These are phyloP conservation scores for Ophion ellenae DNA, from an alignment of 2,888 invertebrate genomes.

Conservation along the genomic window DNA sequence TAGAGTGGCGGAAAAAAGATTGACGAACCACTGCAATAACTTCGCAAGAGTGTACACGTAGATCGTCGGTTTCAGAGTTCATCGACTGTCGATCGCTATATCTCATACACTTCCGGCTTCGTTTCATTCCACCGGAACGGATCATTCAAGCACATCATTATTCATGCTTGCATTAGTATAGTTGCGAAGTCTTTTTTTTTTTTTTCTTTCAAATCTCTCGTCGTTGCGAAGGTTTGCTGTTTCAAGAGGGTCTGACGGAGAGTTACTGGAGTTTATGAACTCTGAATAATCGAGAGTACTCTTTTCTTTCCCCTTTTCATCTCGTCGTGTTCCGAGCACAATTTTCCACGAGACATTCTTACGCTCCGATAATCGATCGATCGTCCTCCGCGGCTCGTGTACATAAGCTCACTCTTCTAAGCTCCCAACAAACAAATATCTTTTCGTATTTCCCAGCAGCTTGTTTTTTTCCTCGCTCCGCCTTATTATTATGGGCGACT, in stretches of 20 bases:
- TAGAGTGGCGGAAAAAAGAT: constrained; percentile 4
- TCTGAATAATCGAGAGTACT: constrained; percentile 51
- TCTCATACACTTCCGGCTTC: constrained; percentile 49
- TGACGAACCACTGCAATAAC: constrained; percentile 19
- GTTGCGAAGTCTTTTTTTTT: constrained; percentile 20
- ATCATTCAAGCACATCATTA: constrained; percentile 52
- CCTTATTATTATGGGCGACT: background rate
- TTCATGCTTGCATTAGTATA: constrained; percentile 37
- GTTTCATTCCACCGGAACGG: constrained; percentile 37
- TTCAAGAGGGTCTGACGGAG: constrained; percentile 31
- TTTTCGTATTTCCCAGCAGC: constrained; percentile 32
- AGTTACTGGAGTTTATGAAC: constrained; percentile 39
- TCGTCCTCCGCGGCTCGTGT: constrained; percentile 9
- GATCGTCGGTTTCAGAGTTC: constrained; percentile 11
- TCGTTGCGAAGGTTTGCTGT: constrained; percentile 28
- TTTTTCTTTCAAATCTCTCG: background rate
- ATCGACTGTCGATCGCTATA: constrained; percentile 51
- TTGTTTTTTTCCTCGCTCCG: background rate
- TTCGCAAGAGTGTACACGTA: constrained; percentile 25
- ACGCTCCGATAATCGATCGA: constrained; percentile 45
- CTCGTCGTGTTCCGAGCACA: constrained; percentile 9
- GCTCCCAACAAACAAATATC: constrained; percentile 51
- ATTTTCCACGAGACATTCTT: constrained; percentile 35
- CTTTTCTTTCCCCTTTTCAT: constrained; percentile 29
- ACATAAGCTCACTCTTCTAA: constrained; percentile 37